Conservation (phyloP, 2,888 invertebrate genomes). For the Azorinus chamasolen region DNA sequence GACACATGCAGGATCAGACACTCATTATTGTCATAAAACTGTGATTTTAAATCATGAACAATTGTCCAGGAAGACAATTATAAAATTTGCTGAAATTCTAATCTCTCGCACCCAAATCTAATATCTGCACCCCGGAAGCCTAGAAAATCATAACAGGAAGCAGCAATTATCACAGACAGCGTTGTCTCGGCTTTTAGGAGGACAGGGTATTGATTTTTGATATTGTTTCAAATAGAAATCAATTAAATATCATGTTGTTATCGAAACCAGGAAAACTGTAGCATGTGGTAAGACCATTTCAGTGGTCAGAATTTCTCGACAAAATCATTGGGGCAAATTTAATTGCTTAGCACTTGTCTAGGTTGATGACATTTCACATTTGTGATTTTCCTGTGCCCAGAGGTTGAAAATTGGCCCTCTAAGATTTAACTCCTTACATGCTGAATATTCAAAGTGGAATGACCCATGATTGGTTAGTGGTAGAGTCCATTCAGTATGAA, state of each 20-base stretch:
- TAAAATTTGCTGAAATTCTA: too few species aligned
- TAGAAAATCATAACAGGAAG: constrained; percentile 4
- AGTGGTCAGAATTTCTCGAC: background rate
- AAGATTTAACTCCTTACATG: too few species aligned
- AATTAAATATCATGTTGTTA: constrained; percentile 14
- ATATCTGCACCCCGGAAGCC: background rate
- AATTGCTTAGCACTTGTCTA: constrained; percentile 8
- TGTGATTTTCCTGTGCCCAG: background rate
- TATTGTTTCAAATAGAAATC: constrained; percentile 16
- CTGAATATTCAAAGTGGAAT: too few species aligned
- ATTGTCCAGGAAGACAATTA: too few species aligned
- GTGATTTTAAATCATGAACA: too few species aligned
- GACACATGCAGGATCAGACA: too few species aligned
- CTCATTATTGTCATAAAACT: too few species aligned
- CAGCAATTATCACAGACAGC: background rate
- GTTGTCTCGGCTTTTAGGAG: background rate
- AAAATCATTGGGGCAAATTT: constrained; percentile 2
- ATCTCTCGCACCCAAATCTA: too few species aligned
- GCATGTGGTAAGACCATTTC: constrained; percentile 19
- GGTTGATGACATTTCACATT: constrained; percentile 9
- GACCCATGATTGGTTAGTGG: too few species aligned
- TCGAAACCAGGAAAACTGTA: constrained; percentile 11
- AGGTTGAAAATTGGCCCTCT: too few species aligned
- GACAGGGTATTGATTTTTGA: constrained; percentile 5
- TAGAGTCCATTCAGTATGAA: too few species aligned